Conservation (phyloP, 2,113 vertebrate species). For the Barbus barbus region DNA sequence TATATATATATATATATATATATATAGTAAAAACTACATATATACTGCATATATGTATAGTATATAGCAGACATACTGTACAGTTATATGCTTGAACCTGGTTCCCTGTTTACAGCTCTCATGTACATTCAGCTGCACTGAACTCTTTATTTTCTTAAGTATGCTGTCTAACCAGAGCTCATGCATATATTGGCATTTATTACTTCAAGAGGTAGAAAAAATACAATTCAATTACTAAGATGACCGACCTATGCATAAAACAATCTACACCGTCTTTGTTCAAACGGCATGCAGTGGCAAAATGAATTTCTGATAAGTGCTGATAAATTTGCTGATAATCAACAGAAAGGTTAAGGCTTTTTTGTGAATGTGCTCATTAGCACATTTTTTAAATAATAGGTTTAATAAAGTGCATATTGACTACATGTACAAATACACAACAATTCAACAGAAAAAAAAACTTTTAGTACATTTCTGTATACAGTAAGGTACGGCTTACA, state of each 20-base stretch:
- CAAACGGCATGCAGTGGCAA: not conserved
- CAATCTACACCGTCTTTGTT: not conserved
- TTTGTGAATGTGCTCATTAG: not conserved
- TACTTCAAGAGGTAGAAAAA: not conserved
- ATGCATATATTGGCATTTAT: not conserved
- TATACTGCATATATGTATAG: too few relatives aligned
- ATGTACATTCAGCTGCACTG: too few relatives aligned
- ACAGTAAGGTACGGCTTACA: not conserved
- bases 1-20: too few relatives aligned
- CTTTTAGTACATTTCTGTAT: too few relatives aligned
- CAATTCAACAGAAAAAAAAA: too few relatives aligned
- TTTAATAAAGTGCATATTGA: too few relatives aligned
- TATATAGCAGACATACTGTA: too few relatives aligned
- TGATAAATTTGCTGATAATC: not conserved
- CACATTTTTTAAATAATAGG: not conserved
- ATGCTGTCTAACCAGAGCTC: not conserved
- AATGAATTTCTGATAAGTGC: not conserved
- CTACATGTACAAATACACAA: too few relatives aligned
- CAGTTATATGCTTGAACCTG: too few relatives aligned
- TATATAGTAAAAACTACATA: rapidly evolving
- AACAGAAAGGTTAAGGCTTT: not conserved
- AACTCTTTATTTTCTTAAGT: not conserved
- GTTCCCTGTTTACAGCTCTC: too few relatives aligned
- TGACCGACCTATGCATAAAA: not conserved
- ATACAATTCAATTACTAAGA: not conserved